Percentiles rank a stretch among this genome's conserved stretches.
These are phyloP conservation scores for Aldrovandia affinis DNA, from an alignment of 2,797 vertebrate species.

Conservation along the genomic window DNA sequence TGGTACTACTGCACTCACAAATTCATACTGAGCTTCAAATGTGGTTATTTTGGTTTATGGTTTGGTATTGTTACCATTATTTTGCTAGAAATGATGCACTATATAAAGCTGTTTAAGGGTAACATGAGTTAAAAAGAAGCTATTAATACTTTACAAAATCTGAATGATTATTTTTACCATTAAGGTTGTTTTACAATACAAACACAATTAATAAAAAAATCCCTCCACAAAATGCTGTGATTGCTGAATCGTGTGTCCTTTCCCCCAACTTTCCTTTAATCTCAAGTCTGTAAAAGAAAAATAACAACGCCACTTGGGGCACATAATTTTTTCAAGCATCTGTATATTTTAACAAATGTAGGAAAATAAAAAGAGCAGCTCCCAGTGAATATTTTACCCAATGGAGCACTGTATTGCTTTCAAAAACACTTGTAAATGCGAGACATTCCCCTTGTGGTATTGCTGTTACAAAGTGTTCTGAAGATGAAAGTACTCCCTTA, in stretches of 20 bases:
- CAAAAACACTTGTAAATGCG: slow-evolving; percentile 25
- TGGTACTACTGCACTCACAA: neutral
- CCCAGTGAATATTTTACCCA: slow-evolving; percentile 45
- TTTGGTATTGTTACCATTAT: neutral
- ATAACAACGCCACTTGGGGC: slow-evolving; percentile 42
- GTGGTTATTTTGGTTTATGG: neutral
- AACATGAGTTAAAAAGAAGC: neutral
- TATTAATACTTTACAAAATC: neutral
- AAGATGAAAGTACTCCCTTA: slow-evolving; percentile 28
- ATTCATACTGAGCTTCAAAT: neutral
- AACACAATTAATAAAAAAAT: slow-evolving; percentile 6
- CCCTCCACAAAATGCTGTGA: slow-evolving; percentile 5
- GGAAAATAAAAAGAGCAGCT: slow-evolving; percentile 35
- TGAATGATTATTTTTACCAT: slow-evolving; percentile 8
- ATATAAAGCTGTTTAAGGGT: neutral
- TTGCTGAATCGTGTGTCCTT: slow-evolving; percentile 7
- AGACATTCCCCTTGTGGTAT: slow-evolving; percentile 21
- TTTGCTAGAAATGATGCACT: neutral
- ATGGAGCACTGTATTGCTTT: slow-evolving; percentile 35
- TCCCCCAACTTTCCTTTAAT: slow-evolving; percentile 45
- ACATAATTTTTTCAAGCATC: slow-evolving; percentile 33
- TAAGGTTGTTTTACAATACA: neutral
- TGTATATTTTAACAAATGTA: slow-evolving; percentile 38
- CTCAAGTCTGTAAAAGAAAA: slow-evolving; percentile 32
- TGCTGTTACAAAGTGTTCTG: slow-evolving; percentile 22